Evolutionary conservation across 2,888 invertebrate species (phyloP).

Genomic region (Zaprionus obscuricornis): DNA sequence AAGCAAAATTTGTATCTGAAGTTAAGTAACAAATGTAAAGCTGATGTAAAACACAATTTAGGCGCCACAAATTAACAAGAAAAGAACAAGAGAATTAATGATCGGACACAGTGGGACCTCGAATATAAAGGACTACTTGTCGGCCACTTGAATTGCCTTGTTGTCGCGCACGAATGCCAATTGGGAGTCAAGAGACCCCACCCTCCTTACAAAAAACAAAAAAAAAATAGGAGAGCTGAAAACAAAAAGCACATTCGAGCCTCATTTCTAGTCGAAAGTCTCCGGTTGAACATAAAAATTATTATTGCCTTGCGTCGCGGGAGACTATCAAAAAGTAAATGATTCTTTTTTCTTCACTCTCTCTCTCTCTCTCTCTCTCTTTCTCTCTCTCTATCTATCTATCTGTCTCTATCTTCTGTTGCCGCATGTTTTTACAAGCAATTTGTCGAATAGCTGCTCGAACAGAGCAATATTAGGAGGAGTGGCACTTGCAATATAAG

Average conservation of each 20-base stretch:
- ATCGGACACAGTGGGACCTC: slow-evolving; percentile 31
- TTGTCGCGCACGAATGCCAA: slow-evolving; percentile 12
- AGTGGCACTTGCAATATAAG: slow-evolving; percentile 5
- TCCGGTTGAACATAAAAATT: slow-evolving; percentile 53
- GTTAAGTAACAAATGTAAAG: too few relatives aligned
- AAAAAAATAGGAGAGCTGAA: slow-evolving; percentile 1
- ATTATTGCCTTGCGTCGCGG: slow-evolving; percentile 56
- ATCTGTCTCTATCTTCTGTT: too few relatives aligned
- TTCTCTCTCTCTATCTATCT: too few relatives aligned
- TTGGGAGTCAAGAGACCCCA: slow-evolving; percentile 21
- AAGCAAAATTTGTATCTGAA: too few relatives aligned
- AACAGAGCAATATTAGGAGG: not conserved
- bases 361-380: too few relatives aligned
- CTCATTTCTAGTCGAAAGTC: slow-evolving; percentile 40
- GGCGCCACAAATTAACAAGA: not conserved
- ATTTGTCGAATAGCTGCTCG: slow-evolving; percentile 26
- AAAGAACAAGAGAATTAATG: slow-evolving; percentile 29
- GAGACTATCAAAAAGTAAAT: slow-evolving; percentile 58
- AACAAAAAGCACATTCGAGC: slow-evolving; percentile 39
- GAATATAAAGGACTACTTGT: slow-evolving; percentile 12
- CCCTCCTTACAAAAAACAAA: too few relatives aligned
- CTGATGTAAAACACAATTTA: too few relatives aligned
- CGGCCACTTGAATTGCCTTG: slow-evolving; percentile 29
- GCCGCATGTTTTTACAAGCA: slow-evolving; percentile 48
- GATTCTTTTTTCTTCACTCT: too few relatives aligned